phyloP scores from a whole-genome alignment of 2,113 vertebrate genomes.

The Epinephelus lanceolatus region DNA sequence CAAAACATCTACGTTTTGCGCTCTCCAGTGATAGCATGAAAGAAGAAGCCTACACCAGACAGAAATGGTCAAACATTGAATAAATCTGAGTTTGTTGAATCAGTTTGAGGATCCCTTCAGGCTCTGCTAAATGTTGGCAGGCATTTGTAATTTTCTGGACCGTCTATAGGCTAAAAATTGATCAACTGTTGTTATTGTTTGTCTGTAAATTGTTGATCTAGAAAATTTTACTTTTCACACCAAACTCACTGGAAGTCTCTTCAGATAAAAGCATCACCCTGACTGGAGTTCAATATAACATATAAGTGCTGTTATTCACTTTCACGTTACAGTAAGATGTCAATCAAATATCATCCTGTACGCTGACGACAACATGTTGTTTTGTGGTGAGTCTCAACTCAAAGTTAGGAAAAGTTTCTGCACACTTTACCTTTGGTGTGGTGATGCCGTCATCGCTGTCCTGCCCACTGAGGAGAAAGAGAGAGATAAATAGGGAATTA shows the following conservation, averaged over 20 bases:
- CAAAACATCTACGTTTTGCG: not conserved
- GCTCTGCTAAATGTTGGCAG: not conserved
- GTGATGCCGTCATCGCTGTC: conserved; percentile 85
- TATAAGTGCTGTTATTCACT: not conserved
- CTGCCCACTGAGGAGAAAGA: conserved; percentile 83
- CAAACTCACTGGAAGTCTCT: conserved; percentile 5
- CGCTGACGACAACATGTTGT: conserved; percentile 13
- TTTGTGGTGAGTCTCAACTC: not conserved
- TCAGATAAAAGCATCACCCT: not conserved
- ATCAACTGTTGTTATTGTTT: not conserved
- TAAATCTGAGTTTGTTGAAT: not conserved
- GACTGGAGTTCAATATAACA: not conserved
- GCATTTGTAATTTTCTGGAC: not conserved
- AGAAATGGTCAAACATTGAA: not conserved
- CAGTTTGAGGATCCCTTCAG: not conserved
- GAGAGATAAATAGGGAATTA: not conserved
- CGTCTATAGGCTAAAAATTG: not conserved
- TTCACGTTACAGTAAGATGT: not conserved
- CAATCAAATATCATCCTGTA: not conserved
- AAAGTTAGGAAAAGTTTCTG: not conserved
- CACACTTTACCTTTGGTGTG: conserved; percentile 85
- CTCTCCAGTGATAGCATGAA: not conserved
- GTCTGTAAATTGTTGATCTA: not conserved
- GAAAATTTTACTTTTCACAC: not conserved
- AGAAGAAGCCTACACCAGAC: not conserved